phyloP scores from a whole-genome alignment of 2,797 vertebrate genomes.

The Epinephelus malabaricus region DNA sequence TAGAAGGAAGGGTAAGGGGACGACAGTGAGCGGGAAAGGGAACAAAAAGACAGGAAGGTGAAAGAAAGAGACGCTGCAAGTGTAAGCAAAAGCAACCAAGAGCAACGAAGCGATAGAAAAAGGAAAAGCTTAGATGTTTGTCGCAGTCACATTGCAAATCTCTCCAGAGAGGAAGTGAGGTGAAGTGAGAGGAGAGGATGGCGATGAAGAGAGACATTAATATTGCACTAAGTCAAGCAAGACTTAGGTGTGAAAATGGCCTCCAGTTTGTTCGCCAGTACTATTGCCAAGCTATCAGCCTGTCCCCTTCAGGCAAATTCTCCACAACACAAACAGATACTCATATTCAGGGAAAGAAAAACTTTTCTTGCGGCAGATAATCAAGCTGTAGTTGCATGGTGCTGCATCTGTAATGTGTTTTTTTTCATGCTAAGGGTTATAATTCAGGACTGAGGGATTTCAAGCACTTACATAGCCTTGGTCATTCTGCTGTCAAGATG shows the following conservation, averaged over 20 bases:
- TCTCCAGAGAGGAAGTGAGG: constrained; percentile 59
- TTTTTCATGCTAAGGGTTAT: constrained; percentile 61
- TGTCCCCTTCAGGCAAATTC: constrained; percentile 62
- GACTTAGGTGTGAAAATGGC: constrained; percentile 74
- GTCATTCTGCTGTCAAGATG: constrained; percentile 67
- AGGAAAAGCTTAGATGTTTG: constrained; percentile 63
- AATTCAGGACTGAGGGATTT: constrained; percentile 66
- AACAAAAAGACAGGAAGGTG: constrained; percentile 13
- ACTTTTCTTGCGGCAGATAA: constrained; percentile 67
- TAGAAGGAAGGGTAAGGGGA: constrained; percentile 23
- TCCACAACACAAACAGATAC: constrained; percentile 63
- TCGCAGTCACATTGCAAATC: constrained; percentile 62
- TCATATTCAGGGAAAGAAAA: constrained; percentile 47
- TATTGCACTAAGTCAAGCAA: constrained; percentile 69
- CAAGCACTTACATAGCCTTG: constrained; percentile 53
- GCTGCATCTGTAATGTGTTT: constrained; percentile 70
- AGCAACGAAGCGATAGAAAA: constrained; percentile 31
- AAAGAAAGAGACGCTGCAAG: constrained; percentile 25
- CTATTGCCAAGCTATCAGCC: constrained; percentile 61
- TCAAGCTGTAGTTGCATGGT: constrained; percentile 67
- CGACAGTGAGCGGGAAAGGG: constrained; percentile 15
- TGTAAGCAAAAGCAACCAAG: constrained; percentile 34
- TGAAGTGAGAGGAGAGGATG: constrained; percentile 50
- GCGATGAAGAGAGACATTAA: constrained; percentile 63
- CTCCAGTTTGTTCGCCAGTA: constrained; percentile 65